These are phyloP conservation scores for Stegophylla sp. DNA, from an alignment of 2,888 invertebrate species.

Conservation along the genomic window DNA sequence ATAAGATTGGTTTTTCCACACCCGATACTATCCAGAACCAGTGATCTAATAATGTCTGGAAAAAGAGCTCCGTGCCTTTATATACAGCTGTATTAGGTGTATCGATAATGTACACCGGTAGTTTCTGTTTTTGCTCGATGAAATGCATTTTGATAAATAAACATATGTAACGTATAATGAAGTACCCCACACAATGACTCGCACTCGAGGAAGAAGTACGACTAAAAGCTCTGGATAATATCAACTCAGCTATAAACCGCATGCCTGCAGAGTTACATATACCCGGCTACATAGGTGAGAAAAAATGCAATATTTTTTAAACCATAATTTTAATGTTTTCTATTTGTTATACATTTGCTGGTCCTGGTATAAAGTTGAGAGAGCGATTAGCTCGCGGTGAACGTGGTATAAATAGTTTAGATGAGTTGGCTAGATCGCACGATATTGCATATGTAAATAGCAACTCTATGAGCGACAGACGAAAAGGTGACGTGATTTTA, in stretches of 20 bases:
- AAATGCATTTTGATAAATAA: background rate
- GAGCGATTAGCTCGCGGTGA: conserved; percentile 63
- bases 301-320: too few relatives aligned
- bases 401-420: conserved; percentile 63
- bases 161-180: too few relatives aligned
- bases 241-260: conserved; percentile 9
- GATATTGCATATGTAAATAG: background rate
- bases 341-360: conserved; percentile 61
- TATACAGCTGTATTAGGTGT: background rate
- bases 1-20: conserved; percentile 62
- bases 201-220: background rate
- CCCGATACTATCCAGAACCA: conserved; percentile 61
- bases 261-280: background rate
- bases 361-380: conserved; percentile 62
- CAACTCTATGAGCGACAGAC: background rate
- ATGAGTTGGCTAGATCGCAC: conserved; percentile 60
- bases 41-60: conserved; percentile 62
- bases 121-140: conserved; percentile 7
- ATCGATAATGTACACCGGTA: background rate
- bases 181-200: background rate
- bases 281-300: background rate
- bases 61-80: conserved; percentile 62
- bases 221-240: background rate
- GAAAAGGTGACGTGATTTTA: conserved; percentile 44
- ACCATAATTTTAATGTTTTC: too few relatives aligned